phyloP scores from a whole-genome alignment of 1,140 invertebrate genomes.

The Plectus sambesii region DNA sequence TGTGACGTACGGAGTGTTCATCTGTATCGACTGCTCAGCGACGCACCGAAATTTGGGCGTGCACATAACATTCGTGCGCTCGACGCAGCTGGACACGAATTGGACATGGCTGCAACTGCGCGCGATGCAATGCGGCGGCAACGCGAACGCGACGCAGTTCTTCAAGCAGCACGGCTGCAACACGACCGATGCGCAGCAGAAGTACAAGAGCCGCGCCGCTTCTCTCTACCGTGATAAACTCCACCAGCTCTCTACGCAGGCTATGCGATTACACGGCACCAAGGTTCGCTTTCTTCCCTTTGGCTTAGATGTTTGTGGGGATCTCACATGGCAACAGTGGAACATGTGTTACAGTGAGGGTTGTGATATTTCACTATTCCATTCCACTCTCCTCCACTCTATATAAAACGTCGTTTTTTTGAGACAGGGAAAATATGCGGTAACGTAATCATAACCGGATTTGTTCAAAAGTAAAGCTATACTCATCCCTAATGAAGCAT shows the following conservation, averaged over 20 bases:
- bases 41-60: slow-evolving; percentile 90
- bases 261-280: slow-evolving; percentile 73
- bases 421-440: too few species aligned
- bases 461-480: too few species aligned
- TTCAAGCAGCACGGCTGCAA: slow-evolving; percentile 85
- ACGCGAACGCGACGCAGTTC: slow-evolving; percentile 87
- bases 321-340: too few species aligned
- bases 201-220: slow-evolving; percentile 91
- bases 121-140: slow-evolving; percentile 97
- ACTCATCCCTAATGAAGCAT: too few species aligned
- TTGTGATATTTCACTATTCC: too few species aligned
- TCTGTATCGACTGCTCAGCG: slow-evolving; percentile 97
- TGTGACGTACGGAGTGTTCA: slow-evolving; percentile 99
- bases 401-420: too few species aligned
- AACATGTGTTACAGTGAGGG: too few species aligned
- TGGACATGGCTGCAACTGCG: slow-evolving; percentile 60
- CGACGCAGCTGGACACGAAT: slow-evolving; percentile 92
- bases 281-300: slow-evolving; percentile 56
- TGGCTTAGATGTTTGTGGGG: too few species aligned
- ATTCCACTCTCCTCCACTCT: too few species aligned
- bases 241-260: slow-evolving; percentile 62
- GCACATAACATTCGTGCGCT: slow-evolving; percentile 87
- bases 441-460: too few species aligned
- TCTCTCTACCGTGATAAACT: slow-evolving; percentile 78
- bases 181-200: slow-evolving; percentile 83